phyloP scores from a whole-genome alignment of 2,797 vertebrate genomes.

The Atherinosoma microstoma region DNA sequence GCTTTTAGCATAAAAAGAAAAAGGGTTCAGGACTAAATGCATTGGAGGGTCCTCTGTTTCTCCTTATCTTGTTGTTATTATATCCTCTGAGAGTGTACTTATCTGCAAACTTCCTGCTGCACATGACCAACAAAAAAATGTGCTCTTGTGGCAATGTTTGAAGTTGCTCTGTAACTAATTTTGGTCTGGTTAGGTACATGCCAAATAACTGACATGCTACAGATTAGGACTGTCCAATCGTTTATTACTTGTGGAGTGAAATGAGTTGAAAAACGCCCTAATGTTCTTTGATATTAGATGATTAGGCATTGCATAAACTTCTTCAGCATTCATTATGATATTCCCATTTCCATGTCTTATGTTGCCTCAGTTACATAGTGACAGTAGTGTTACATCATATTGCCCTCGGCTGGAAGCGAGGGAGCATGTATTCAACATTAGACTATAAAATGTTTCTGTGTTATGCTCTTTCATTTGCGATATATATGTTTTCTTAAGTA shows the following conservation, averaged over 20 bases:
- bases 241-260: constrained; percentile 25
- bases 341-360: neutral
- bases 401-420: neutral
- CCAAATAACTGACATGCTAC: constrained; percentile 8
- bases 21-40: neutral
- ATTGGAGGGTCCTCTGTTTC: constrained; percentile 1
- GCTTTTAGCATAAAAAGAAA: neutral
- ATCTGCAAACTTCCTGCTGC: constrained; percentile 1
- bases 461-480: neutral
- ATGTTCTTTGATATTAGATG: constrained; percentile 19
- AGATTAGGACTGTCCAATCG: constrained; percentile 12
- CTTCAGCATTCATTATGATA: constrained; percentile 4
- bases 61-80: constrained; percentile 7
- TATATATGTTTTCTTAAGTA: too few relatives aligned
- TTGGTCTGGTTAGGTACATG: constrained; percentile 18
- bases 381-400: too few relatives aligned
- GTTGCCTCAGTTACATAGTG: too few relatives aligned
- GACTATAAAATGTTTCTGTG: neutral
- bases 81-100: neutral
- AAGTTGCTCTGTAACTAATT: constrained; percentile 31
- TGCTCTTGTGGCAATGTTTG: constrained; percentile 15
- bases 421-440: neutral
- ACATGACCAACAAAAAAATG: constrained; percentile 12
- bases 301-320: constrained; percentile 2
- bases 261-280: constrained; percentile 15